Percentiles rank a stretch among this genome's conserved stretches.
Evolutionary conservation across 2,888 invertebrate species (phyloP).

Genomic region (Meteorus cinctellus): DNA sequence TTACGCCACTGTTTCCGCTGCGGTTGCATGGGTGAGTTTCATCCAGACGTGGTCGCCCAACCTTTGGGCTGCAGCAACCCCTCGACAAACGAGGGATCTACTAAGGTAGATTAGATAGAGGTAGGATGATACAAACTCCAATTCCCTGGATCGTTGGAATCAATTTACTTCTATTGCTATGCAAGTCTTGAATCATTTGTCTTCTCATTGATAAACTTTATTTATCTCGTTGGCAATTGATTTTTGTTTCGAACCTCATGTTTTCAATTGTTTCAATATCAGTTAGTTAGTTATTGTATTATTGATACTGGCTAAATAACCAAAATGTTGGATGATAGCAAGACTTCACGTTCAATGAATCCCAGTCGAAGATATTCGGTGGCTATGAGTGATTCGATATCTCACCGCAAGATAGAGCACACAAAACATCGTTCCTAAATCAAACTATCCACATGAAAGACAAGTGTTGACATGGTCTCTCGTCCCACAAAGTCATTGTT

Average conservation of each 20-base stretch:
- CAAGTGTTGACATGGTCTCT: too few relatives aligned
- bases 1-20: conserved; percentile 42
- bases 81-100: conserved; percentile 43
- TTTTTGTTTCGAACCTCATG: not conserved
- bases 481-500: too few relatives aligned
- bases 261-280: not conserved
- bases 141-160: conserved; percentile 23
- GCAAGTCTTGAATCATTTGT: not conserved
- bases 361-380: too few relatives aligned
- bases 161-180: not conserved
- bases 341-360: too few relatives aligned
- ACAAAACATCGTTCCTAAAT: too few relatives aligned
- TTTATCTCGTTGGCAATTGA: not conserved
- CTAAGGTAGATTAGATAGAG: conserved; percentile 11
- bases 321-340: too few relatives aligned
- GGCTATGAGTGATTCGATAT: too few relatives aligned
- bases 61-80: conserved; percentile 34
- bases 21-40: conserved; percentile 37
- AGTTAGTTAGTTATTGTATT: too few relatives aligned
- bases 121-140: conserved; percentile 36
- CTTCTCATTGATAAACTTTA: not conserved
- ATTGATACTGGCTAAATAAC: too few relatives aligned
- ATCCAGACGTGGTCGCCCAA: conserved; percentile 35
- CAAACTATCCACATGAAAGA: too few relatives aligned
- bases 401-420: too few relatives aligned